Conservation (phyloP, 2,888 invertebrate genomes). For the Hipparchia sbordonii region DNA sequence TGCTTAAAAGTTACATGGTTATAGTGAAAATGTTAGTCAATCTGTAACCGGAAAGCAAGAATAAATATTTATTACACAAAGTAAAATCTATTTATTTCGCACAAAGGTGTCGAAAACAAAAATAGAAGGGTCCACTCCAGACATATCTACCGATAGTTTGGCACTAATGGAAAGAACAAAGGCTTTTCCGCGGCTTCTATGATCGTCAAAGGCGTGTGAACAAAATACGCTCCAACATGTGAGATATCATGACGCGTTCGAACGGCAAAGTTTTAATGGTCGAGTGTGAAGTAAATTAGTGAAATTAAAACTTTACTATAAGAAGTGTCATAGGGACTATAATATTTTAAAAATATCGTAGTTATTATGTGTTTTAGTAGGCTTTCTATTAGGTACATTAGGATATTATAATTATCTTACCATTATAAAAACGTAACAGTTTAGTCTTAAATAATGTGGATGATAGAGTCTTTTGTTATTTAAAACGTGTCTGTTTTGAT, state of each 20-base stretch:
- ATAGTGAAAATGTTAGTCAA: too few species aligned
- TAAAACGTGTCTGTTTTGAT: too few species aligned
- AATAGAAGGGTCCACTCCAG: slow-evolving; percentile 26
- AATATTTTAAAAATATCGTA: too few species aligned
- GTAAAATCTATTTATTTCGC: slow-evolving; percentile 39
- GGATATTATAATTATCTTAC: too few species aligned
- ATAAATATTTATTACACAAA: background rate
- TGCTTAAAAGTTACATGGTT: too few species aligned
- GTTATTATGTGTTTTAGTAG: too few species aligned
- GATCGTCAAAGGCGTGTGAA: slow-evolving; percentile 62
- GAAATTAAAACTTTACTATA: background rate
- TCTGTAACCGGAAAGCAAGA: background rate
- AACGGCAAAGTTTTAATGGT: slow-evolving; percentile 32
- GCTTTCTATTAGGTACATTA: too few species aligned
- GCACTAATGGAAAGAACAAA: slow-evolving; percentile 61
- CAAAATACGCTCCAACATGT: slow-evolving; percentile 60
- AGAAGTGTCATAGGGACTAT: background rate
- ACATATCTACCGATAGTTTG: slow-evolving; percentile 31
- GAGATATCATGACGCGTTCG: slow-evolving; percentile 37
- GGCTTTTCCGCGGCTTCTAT: slow-evolving; percentile 48
- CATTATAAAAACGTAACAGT: too few species aligned
- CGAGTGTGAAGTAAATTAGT: slow-evolving; percentile 20
- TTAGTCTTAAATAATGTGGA: too few species aligned
- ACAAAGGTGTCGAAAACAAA: slow-evolving; percentile 26
- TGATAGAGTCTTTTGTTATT: too few species aligned